Evolutionary conservation across 2,113 vertebrate species (phyloP).

Genomic region (Brachypodius melanocephalos): DNA sequence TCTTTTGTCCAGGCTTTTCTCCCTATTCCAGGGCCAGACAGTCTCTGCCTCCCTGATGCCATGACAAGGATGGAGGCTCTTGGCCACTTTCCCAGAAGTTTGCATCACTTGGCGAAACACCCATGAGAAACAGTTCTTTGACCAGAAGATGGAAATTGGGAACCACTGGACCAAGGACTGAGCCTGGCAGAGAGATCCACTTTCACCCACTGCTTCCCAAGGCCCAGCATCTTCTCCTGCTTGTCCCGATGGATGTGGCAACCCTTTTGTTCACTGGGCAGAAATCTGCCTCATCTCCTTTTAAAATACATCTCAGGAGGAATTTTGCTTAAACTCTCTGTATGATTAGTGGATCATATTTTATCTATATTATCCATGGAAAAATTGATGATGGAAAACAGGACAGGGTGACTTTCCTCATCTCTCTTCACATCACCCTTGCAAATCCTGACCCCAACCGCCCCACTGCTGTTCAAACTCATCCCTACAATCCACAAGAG

Average conservation of each 20-base stretch:
- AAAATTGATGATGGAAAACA: background rate
- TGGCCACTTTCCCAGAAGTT: background rate
- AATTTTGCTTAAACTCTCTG: background rate
- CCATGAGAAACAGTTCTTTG: background rate
- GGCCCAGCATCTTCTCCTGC: background rate
- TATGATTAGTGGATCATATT: background rate
- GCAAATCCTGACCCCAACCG: fast-evolving
- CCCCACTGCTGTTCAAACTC: background rate
- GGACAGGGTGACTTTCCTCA: background rate
- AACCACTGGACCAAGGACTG: background rate
- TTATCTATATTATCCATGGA: background rate
- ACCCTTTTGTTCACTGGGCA: background rate
- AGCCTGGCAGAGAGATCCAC: background rate
- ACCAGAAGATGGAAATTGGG: background rate
- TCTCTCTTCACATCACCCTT: fast-evolving
- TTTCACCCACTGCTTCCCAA: fast-evolving
- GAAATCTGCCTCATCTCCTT: background rate
- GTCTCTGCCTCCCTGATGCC: background rate
- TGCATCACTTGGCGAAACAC: background rate
- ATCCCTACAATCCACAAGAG: background rate
- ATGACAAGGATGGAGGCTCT: background rate
- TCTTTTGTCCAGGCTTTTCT: background rate
- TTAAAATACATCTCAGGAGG: background rate
- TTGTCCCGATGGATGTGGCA: fast-evolving
- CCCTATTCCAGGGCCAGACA: background rate